Evolutionary conservation across 2,797 vertebrate genomes (phyloP).

Genomic region (Peromyscus melanophrys): DNA sequence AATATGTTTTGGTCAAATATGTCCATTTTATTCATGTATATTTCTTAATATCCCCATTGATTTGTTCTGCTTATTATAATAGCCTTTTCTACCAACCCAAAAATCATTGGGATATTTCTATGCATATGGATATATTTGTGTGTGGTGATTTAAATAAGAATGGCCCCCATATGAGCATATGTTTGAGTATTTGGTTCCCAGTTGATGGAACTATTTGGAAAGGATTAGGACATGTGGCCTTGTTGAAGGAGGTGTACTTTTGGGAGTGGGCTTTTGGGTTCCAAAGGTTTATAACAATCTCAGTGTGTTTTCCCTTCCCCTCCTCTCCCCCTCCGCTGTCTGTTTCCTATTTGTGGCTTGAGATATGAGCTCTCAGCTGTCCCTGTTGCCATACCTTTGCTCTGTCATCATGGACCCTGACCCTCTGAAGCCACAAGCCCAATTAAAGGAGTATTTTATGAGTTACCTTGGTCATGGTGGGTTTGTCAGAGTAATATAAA

Average conservation of each 20-base stretch:
- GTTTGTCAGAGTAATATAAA: background rate
- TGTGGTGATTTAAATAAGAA: background rate
- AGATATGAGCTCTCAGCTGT: background rate
- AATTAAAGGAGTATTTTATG: background rate
- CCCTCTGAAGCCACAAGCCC: background rate
- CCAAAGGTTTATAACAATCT: background rate
- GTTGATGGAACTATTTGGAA: background rate
- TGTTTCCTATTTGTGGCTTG: background rate
- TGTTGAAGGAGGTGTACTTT: background rate
- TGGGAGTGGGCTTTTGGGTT: background rate
- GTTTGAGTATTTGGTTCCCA: background rate
- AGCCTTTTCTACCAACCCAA: background rate
- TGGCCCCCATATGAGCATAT: background rate
- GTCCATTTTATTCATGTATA: background rate
- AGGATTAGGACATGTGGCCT: background rate
- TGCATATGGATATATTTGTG: background rate
- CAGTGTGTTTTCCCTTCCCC: too few species aligned
- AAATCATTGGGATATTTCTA: accelerated
- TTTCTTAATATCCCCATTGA: background rate
- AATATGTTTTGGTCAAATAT: accelerated
- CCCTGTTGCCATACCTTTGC: background rate
- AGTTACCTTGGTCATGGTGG: background rate
- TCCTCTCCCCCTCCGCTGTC: too few species aligned
- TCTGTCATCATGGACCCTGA: background rate
- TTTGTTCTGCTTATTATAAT: too few species aligned